Percentiles rank a stretch among this genome's conserved stretches.
phyloP scores from a whole-genome alignment of 2,113 vertebrate species.

The Nyctibius bracteatus region DNA sequence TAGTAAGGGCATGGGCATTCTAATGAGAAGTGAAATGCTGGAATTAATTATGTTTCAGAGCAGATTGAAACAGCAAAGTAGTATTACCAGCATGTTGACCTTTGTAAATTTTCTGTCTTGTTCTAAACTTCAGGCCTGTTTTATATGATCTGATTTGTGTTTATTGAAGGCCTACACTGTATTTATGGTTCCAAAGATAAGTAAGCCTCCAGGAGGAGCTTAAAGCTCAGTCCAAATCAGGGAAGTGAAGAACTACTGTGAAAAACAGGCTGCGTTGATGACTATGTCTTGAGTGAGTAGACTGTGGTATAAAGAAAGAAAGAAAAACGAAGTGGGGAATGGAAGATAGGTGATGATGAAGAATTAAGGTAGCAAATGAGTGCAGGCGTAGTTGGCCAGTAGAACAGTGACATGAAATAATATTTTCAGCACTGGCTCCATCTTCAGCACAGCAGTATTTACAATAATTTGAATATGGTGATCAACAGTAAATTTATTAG shows the following conservation, averaged over 20 bases:
- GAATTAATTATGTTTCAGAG: background rate
- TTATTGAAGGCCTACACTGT: background rate
- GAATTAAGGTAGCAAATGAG: background rate
- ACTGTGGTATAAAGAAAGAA: background rate
- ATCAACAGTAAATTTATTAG: background rate
- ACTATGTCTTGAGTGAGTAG: background rate
- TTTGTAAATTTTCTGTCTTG: background rate
- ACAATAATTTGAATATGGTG: background rate
- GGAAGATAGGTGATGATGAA: background rate
- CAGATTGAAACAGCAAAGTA: background rate
- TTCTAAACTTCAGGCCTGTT: background rate
- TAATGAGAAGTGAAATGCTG: background rate
- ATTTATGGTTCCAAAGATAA: background rate
- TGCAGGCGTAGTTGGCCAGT: background rate
- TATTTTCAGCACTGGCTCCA: background rate
- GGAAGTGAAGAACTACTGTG: background rate
- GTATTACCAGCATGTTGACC: background rate
- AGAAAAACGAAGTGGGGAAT: background rate
- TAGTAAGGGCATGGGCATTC: background rate
- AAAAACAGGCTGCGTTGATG: background rate
- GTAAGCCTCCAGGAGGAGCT: background rate
- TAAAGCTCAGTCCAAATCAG: background rate
- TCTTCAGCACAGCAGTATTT: background rate
- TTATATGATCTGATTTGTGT: background rate
- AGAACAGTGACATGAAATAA: background rate